Conservation (phyloP, 2,888 invertebrate genomes). For the Thysanoteuthis rhombus region DNA sequence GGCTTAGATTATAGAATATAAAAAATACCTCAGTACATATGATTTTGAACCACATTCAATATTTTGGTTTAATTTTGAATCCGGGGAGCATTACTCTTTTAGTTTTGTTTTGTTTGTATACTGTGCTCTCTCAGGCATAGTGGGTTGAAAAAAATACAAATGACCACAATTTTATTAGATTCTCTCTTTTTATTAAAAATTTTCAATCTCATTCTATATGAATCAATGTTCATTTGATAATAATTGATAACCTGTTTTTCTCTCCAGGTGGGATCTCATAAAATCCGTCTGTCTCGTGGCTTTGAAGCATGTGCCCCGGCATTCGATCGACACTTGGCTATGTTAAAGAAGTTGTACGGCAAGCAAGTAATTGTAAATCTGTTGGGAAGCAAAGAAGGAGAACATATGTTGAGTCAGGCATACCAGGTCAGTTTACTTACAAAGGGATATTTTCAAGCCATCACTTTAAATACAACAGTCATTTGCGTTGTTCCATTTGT, state of each 20-base stretch:
- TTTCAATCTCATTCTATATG: too few species aligned
- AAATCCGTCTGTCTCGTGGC: conserved; percentile 94
- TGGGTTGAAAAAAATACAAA: too few species aligned
- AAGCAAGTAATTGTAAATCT: conserved; percentile 91
- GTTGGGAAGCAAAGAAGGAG: conserved; percentile 93
- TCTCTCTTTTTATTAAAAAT: background rate
- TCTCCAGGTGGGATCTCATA: conserved; percentile 90
- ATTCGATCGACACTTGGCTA: conserved; percentile 88
- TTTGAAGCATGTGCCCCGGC: conserved; percentile 93
- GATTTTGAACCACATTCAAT: too few species aligned
- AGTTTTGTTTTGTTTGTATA: too few species aligned
- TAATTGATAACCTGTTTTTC: conserved; percentile 30
- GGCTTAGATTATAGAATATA: too few species aligned
- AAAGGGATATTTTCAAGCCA: background rate
- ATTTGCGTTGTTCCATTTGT: too few species aligned
- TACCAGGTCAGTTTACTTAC: conserved; percentile 60
- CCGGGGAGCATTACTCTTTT: too few species aligned
- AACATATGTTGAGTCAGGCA: conserved; percentile 88
- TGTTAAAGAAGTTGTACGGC: conserved; percentile 89
- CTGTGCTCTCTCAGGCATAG: too few species aligned
- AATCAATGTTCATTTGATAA: background rate
- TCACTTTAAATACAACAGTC: background rate
- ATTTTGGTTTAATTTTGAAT: too few species aligned
- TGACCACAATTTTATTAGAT: too few species aligned
- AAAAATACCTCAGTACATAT: too few species aligned